Base-by-base conservation (phyloP, 2,888 invertebrate genomes). In the Scaptodrosophila latifasciaeformis region DNA sequence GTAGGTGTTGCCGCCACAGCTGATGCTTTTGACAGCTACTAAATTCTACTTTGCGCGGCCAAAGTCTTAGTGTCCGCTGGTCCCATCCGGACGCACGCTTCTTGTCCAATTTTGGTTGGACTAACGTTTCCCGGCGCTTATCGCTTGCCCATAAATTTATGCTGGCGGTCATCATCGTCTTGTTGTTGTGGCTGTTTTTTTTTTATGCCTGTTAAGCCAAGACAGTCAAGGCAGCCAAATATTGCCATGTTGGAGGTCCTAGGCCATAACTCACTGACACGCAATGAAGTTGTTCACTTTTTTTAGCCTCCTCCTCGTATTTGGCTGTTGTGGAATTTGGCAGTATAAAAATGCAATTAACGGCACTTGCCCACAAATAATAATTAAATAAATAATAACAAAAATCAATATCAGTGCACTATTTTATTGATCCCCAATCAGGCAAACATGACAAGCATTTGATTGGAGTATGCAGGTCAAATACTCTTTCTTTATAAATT, bases 1-100 rank as follows among this genome's bases (percentile, higher is more conserved):
- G 74, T 77, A 74, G 78, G 78, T 74, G 74, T 77, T 74, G 61
- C 75, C 71, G 75, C 78, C 70, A 61, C 66, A 70, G 75, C 75
- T 77, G 77, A 75, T 75, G 74, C 66, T 72, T 78, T 76, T 76
- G 75, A 76, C 75, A 76, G 79, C 75, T 76, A 78, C 75, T 75
- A 75, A 78, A 78, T 78, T 75, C 64, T 62, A 59, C 67, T 65
- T 67, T 49, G 65, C 65, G 62, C 63, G 65, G 49, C 39, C 44
- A n/a, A 13, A 12, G 47, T 21, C 19, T 7, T 13, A 17, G 7
- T 21, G 30, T 19, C 12, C 5, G 34, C 52, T 40, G 30, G 37
- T 34, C 34, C 21, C 21, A 31, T 24, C n/a, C n/a, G 51, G 59
- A 71, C 75, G 74, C 75, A 63, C 78, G 75, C 77, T 77, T 63